Conservation (phyloP, 2,113 vertebrate genomes). For the Lasiurus borealis region DNA sequence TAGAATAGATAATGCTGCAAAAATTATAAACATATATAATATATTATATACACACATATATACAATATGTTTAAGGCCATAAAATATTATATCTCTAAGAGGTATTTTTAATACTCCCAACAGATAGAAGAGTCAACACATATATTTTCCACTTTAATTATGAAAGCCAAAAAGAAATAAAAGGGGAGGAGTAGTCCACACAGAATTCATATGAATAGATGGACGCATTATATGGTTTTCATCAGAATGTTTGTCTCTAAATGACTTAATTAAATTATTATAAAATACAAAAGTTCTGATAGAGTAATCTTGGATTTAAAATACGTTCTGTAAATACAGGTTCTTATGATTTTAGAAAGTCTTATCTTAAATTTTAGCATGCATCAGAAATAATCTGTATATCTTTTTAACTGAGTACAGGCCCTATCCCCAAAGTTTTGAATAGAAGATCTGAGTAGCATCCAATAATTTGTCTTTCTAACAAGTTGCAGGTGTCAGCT, state of each 20-base stretch:
- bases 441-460: neutral
- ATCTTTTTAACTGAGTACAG: neutral
- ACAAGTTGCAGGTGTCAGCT: constrained; percentile 5
- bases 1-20: neutral
- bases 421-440: neutral
- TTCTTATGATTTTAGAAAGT: constrained; percentile 20
- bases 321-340: neutral
- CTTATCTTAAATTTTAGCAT: constrained; percentile 45
- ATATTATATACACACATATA: neutral
- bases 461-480: constrained; percentile 33
- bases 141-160: neutral
- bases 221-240: neutral
- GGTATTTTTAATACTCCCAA: constrained; percentile 10
- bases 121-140: neutral
- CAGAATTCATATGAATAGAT: neutral
- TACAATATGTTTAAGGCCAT: neutral
- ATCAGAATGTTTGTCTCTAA: constrained; percentile 31
- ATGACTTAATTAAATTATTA: constrained; percentile 10
- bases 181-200: no score
- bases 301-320: neutral
- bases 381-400: neutral
- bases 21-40: neutral
- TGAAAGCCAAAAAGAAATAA: constrained; percentile 31
- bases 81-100: constrained; percentile 4
- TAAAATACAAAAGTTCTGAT: constrained; percentile 25